These are phyloP conservation scores for Muscicapa adusta DNA, from an alignment of 2,113 vertebrate species.

Conservation along the genomic window DNA sequence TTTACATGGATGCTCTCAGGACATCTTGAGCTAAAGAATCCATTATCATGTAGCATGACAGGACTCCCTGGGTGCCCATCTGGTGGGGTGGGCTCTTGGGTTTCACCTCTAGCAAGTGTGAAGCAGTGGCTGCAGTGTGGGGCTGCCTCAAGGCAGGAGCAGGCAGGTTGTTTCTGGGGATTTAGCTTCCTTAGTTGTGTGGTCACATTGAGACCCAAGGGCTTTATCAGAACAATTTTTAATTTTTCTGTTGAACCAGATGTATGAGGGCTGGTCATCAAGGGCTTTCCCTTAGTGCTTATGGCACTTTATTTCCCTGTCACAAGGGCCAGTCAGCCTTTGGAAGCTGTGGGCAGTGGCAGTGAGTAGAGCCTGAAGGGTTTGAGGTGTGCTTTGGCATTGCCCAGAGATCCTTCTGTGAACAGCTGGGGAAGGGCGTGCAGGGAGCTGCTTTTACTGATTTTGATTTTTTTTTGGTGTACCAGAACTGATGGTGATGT, in stretches of 20 bases:
- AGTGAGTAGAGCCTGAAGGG: not conserved
- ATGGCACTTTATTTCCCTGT: not conserved
- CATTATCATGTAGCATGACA: not conserved
- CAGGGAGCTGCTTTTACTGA: not conserved
- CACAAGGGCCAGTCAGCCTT: not conserved
- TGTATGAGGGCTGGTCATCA: not conserved
- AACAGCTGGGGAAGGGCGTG: not conserved
- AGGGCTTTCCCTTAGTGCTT: not conserved
- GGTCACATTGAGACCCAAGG: not conserved
- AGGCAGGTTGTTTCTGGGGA: not conserved
- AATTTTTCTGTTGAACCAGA: not conserved
- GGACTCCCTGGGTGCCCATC: not conserved
- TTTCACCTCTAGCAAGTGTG: not conserved
- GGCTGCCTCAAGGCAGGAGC: not conserved
- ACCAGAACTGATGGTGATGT: not conserved
- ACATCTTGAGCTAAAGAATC: not conserved
- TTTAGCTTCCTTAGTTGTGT: not conserved
- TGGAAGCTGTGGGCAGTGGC: not conserved
- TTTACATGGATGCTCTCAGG: not conserved
- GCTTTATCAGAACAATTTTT: not conserved
- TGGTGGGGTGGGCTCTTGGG: not conserved
- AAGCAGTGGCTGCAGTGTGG: not conserved
- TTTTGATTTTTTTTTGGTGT: not conserved
- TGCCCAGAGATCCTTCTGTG: not conserved
- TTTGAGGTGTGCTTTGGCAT: not conserved